phyloP scores from a whole-genome alignment of 2,797 vertebrate genomes.

The Taeniopygia guttata region DNA sequence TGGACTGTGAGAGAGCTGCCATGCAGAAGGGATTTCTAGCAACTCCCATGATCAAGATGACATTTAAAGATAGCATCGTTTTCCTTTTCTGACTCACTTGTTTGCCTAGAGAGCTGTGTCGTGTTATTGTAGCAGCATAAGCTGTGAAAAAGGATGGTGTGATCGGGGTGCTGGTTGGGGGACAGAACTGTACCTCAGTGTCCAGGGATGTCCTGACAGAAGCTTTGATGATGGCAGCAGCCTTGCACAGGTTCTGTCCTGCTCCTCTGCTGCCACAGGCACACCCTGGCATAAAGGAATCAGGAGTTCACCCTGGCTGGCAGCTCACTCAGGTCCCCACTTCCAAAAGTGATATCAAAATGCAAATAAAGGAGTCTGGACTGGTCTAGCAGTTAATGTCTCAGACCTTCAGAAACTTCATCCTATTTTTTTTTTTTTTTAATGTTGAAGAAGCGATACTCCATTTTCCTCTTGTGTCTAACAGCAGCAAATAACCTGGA shows the following conservation, averaged over 20 bases:
- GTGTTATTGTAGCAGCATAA: background rate
- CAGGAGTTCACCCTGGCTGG: background rate
- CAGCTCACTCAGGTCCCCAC: background rate
- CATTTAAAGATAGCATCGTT: background rate
- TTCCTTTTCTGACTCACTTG: background rate
- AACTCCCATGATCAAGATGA: background rate
- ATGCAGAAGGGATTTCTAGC: background rate
- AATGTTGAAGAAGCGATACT: background rate
- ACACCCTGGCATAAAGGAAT: background rate
- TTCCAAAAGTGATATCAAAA: background rate
- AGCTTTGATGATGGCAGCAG: background rate
- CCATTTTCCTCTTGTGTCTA: background rate
- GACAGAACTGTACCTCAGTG: background rate
- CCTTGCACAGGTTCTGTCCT: background rate
- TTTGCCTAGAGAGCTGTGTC: background rate
- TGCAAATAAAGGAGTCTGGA: background rate
- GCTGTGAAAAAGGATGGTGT: background rate
- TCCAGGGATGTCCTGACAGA: background rate
- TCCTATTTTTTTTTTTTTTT: background rate
- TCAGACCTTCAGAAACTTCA: background rate
- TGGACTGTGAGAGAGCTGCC: background rate
- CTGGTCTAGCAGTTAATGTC: background rate
- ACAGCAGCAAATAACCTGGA: background rate
- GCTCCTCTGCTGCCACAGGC: background rate
- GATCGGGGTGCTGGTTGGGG: background rate